A percentile compares a stretch with the other conserved stretches of the same genome.
These are phyloP conservation scores for Rhyacophila brunnea DNA, from an alignment of 1,140 invertebrate species.

Conservation along the genomic window DNA sequence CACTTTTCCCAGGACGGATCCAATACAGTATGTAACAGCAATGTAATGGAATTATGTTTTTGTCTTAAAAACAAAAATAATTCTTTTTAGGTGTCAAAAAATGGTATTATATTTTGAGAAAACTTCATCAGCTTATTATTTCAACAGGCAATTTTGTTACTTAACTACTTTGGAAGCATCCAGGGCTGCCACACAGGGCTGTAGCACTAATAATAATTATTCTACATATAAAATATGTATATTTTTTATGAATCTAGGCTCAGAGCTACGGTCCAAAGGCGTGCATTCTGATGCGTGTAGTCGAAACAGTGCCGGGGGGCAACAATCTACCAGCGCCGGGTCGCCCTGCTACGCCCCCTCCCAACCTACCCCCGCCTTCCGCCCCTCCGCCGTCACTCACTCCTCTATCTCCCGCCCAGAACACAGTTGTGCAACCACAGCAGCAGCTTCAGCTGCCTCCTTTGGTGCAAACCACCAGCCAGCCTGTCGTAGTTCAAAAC, in stretches of 20 bases:
- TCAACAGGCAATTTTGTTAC: too few relatives aligned
- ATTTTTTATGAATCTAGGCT: constrained; percentile 57
- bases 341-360: constrained; percentile 24
- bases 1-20: too few relatives aligned
- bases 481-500: not conserved
- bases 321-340: constrained; percentile 38
- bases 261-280: constrained; percentile 94
- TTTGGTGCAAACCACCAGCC: not conserved
- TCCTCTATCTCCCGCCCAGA: constrained; percentile 22
- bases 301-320: constrained; percentile 78
- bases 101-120: too few relatives aligned
- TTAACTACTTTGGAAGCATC: too few relatives aligned
- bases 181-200: too few relatives aligned
- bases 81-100: too few relatives aligned
- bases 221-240: too few relatives aligned
- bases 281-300: constrained; percentile 92
- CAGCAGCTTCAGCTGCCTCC: constrained; percentile 8
- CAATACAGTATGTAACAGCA: too few relatives aligned
- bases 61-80: too few relatives aligned
- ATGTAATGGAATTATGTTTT: too few relatives aligned
- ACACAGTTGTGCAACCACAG: constrained; percentile 32
- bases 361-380: constrained; percentile 18
- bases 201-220: too few relatives aligned
- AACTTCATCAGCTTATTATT: too few relatives aligned
- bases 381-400: constrained; percentile 17